Percentiles rank a stretch among this genome's conserved stretches.
These are phyloP conservation scores for Nycticryphes semicollaris DNA, from an alignment of 2,113 vertebrate species.

Conservation along the genomic window DNA sequence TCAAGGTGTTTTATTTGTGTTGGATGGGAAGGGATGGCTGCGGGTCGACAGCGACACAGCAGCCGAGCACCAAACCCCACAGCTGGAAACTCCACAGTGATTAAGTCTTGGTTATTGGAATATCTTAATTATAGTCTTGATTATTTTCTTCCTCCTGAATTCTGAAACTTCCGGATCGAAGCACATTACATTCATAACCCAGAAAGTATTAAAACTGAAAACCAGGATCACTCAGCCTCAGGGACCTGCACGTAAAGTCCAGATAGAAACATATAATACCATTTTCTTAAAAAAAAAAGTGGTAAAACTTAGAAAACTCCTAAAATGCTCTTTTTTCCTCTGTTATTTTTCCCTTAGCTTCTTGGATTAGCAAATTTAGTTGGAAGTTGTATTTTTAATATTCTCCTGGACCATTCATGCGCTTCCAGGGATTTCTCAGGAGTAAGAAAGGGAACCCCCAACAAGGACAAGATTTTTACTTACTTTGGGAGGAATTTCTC, in stretches of 20 bases:
- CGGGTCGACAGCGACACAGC: not conserved
- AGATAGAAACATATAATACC: not conserved
- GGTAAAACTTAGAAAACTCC: not conserved
- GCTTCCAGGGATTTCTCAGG: not conserved
- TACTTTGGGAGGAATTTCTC: not conserved
- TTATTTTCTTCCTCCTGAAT: not conserved
- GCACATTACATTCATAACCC: fast-evolving
- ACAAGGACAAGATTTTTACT: not conserved
- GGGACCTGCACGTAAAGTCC: not conserved
- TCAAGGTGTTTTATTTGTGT: not conserved
- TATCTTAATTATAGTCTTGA: not conserved
- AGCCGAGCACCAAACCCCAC: not conserved
- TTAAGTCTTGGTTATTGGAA: not conserved
- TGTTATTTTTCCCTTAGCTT: not conserved
- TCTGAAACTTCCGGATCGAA: not conserved
- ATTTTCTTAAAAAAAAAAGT: not conserved
- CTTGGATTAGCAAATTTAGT: not conserved
- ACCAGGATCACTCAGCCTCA: not conserved
- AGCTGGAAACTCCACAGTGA: not conserved
- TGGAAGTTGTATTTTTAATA: not conserved
- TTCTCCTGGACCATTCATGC: not conserved
- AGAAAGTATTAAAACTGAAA: not conserved
- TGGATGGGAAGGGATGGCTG: not conserved
- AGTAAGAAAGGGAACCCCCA: not conserved
- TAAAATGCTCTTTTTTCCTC: not conserved